Conservation (phyloP, 2,113 vertebrate genomes). For the Apteryx owenii region DNA sequence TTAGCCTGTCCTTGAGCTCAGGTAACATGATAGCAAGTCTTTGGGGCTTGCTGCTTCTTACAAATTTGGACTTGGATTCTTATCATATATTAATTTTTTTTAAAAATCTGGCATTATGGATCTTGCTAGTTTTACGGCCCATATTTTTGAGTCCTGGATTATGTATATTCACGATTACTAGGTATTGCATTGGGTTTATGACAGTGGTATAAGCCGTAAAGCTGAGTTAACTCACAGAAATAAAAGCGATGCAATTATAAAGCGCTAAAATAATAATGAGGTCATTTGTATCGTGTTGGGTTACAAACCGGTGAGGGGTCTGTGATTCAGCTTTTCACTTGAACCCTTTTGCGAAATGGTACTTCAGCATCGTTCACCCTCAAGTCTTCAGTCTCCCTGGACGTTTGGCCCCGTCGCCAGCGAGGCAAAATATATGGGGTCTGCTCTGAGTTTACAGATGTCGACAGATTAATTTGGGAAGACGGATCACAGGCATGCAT, state of each 20-base stretch:
- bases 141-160: not conserved
- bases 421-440: not conserved
- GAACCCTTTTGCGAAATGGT: not conserved
- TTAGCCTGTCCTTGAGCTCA: not conserved
- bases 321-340: not conserved
- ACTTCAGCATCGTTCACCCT: not conserved
- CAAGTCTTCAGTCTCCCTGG: not conserved
- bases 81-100: conserved; percentile 2
- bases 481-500: conserved; percentile 10
- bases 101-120: not conserved
- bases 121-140: not conserved
- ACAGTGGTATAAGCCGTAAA: not conserved
- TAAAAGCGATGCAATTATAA: not conserved
- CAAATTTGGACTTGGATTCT: conserved; percentile 7
- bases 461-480: conserved; percentile 34
- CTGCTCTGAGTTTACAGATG: not conserved
- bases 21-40: not conserved
- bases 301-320: accelerated
- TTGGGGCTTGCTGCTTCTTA: not conserved
- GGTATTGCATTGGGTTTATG: conserved; percentile 1
- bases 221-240: not conserved
- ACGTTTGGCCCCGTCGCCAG: not conserved
- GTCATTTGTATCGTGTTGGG: not conserved
- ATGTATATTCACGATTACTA: conserved; percentile 1
- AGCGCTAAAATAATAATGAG: not conserved